phyloP scores from a whole-genome alignment of 1,140 invertebrate species.

The Streblospio benedicti region DNA sequence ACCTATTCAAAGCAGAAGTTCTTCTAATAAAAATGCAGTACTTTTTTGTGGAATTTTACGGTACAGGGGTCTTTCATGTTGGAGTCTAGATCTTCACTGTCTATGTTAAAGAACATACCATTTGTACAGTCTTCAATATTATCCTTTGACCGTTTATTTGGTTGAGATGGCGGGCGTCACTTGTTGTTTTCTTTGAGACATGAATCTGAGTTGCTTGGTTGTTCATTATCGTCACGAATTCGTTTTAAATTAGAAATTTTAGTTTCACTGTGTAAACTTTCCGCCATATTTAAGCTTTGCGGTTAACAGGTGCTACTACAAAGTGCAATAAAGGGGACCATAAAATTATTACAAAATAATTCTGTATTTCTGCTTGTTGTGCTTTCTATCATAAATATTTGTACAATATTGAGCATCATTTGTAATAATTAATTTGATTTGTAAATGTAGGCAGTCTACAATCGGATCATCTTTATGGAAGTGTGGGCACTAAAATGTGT shows the following conservation, averaged over 20 bases:
- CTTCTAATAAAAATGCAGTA: not conserved
- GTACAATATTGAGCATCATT: not conserved
- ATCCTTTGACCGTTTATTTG: not conserved
- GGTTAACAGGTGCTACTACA: not conserved
- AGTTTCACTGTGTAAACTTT: not conserved
- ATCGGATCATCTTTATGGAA: not conserved
- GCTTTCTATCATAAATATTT: not conserved
- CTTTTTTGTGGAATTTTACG: too few species aligned
- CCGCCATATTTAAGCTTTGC: not conserved
- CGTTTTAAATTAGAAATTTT: conserved; percentile 6
- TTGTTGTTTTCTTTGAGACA: not conserved
- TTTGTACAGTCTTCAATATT: not conserved
- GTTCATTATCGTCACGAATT: not conserved
- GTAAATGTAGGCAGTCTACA: not conserved
- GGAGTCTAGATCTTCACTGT: not conserved
- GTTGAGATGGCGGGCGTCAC: not conserved
- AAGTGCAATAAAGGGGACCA: not conserved
- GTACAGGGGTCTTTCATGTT: not conserved
- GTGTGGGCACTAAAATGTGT: not conserved
- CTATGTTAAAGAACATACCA: not conserved
- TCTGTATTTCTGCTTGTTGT: not conserved
- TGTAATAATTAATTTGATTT: not conserved
- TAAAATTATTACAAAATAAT: not conserved
- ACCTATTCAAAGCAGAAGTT: too few species aligned
- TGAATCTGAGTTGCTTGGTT: not conserved